These are phyloP conservation scores for Zaprionus lineosus DNA, from an alignment of 2,888 invertebrate species.

Conservation along the genomic window DNA sequence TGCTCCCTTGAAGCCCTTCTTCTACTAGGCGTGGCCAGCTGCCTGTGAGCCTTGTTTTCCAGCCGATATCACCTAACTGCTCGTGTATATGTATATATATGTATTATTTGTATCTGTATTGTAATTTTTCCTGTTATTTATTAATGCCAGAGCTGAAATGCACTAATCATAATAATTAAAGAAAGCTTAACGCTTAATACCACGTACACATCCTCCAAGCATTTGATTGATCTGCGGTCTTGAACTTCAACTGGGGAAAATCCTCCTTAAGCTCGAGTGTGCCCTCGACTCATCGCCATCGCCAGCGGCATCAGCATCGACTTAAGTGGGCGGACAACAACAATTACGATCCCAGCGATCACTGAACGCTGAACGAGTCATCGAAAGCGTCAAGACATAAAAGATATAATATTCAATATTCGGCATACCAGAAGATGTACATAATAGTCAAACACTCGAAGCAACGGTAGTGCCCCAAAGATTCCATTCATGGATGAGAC, in stretches of 20 bases:
- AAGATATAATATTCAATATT: too few relatives aligned
- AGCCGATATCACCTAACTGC: conserved; percentile 34
- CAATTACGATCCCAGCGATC: too few relatives aligned
- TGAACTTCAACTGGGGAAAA: conserved; percentile 42
- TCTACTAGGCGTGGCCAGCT: conserved; percentile 41
- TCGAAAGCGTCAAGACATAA: conserved; percentile 38
- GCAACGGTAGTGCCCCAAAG: not conserved
- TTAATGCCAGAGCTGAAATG: conserved; percentile 22
- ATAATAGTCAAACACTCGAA: conserved; percentile 6
- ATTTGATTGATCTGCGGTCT: conserved; percentile 13
- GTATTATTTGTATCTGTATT: conserved; percentile 21
- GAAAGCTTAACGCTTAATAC: conserved; percentile 10
- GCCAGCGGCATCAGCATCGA: too few relatives aligned
- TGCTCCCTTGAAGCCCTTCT: conserved; percentile 59
- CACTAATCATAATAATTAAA: conserved; percentile 11
- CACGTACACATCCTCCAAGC: conserved; percentile 38
- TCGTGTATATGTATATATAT: conserved; percentile 40
- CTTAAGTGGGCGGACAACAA: conserved; percentile 53
- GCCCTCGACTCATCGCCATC: too few relatives aligned
- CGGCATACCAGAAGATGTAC: too few relatives aligned
- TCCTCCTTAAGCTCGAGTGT: conserved; percentile 30
- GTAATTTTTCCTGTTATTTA: conserved; percentile 34
- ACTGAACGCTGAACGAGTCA: conserved; percentile 34
- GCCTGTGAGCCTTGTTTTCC: conserved; percentile 45
- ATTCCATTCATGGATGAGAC: conserved; percentile 35